Base-by-base conservation (phyloP, 2,888 invertebrate species). In the Drosophila hamatofila region DNA sequence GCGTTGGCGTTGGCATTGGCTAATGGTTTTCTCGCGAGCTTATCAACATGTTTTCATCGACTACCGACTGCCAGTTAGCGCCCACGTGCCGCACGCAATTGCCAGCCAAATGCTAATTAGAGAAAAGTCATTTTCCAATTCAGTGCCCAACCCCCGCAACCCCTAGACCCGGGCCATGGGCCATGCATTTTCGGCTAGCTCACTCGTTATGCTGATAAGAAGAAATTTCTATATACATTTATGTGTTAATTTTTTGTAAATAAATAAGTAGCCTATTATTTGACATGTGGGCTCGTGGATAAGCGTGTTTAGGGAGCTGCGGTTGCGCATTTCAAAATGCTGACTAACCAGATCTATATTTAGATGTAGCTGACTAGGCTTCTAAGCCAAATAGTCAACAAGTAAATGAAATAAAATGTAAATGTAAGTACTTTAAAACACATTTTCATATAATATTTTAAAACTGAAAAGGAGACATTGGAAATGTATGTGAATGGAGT, bases 21-120 rank as follows among this genome's bases (percentile, higher is more conserved):
- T 86, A 90, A 86, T 90, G 74, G 87, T 72, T 86, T 81, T 86
- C 81, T 72, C 89, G 81, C 83, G 63, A 74, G 63, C 74, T 58
- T 78, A 88, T 89, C 88, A 75, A 49, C 62, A 44, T 68, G 70
- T 68, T 81, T 70, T 44, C 67, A 83, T 73, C 77, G 55, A n/a
- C 61, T 39, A 27, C 67, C 59, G 58, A 75, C 52, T 41, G 16
- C 30, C 30, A 27, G 46, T 58, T 48, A 64, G 66, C 84, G 65
- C 74, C 73, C 81, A 75, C 76, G 56, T 70, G 51, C 48, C 46
- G 48, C 84, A 85, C 73, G 75, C 80, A 74, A 75, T 81, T 73
- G 60, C 44, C 67, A 35, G 39, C 46, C 44, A 60, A 44, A 63
- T 62, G 75, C 72, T 80, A 78, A 84, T 84, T 72, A 56, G 67